phyloP scores from a whole-genome alignment of 2,797 vertebrate genomes.

The Agapornis canus region DNA sequence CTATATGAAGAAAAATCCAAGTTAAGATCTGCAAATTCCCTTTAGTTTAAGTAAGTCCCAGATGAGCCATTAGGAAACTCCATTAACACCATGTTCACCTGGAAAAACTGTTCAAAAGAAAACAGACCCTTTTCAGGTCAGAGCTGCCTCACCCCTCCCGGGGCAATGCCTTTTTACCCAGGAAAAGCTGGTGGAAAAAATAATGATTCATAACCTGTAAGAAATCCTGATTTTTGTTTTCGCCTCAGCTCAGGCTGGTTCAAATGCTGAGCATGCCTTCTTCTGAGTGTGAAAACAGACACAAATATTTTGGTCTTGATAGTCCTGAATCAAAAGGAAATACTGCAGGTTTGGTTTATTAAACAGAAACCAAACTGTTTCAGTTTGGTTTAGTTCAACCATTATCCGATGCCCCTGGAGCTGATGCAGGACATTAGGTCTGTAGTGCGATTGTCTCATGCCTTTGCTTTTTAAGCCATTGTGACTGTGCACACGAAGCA shows the following conservation, averaged over 20 bases:
- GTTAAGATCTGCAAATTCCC: conserved; percentile 26
- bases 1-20: conserved; percentile 15
- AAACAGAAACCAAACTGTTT: background rate
- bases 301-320: background rate
- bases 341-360: background rate
- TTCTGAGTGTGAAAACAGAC: background rate
- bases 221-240: background rate
- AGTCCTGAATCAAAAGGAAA: background rate
- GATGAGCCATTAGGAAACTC: conserved; percentile 29
- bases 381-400: background rate
- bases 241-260: background rate
- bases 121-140: conserved; percentile 12
- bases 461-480: background rate
- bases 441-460: background rate
- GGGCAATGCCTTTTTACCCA: background rate
- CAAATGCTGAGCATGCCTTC: background rate
- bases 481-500: background rate
- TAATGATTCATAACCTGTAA: background rate
- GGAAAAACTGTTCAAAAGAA: conserved; percentile 50
- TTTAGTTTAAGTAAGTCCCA: conserved; percentile 29
- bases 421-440: background rate
- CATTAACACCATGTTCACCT: conserved; percentile 44
- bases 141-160: background rate
- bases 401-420: background rate
- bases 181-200: background rate